Evolutionary conservation across 2,797 vertebrate genomes (phyloP).

Genomic region (Crypturellus tataupa): DNA sequence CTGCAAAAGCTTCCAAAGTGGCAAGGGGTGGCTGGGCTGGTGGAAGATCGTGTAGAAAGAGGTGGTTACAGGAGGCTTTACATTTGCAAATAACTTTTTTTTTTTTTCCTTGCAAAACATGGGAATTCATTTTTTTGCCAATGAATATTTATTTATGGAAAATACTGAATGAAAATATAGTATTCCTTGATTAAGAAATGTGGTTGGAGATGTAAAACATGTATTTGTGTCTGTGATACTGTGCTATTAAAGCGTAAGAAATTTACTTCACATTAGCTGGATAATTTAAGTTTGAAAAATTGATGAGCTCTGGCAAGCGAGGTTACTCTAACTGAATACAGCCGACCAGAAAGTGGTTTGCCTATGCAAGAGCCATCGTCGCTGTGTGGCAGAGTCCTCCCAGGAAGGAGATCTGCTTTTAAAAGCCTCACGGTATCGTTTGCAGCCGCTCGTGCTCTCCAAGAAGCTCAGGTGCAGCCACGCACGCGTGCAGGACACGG

Average conservation of each 20-base stretch:
- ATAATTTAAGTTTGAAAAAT: not conserved
- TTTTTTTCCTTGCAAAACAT: not conserved
- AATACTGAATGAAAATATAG: not conserved
- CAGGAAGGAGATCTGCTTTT: conserved; percentile 50
- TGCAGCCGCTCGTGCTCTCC: not conserved
- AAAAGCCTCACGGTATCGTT: conserved; percentile 1
- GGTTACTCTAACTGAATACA: not conserved
- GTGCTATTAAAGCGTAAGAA: not conserved
- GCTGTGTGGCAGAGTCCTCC: conserved; percentile 43
- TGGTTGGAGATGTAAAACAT: not conserved
- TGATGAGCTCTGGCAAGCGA: not conserved
- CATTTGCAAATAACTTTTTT: not conserved
- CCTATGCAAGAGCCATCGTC: not conserved
- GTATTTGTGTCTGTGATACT: not conserved
- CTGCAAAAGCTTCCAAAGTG: not conserved
- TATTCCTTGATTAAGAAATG: not conserved
- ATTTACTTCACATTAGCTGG: not conserved
- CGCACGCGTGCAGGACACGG: conserved; percentile 47
- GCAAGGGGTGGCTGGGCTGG: not conserved
- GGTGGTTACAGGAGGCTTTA: not conserved
- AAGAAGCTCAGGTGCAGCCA: conserved; percentile 24
- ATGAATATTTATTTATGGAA: conserved; percentile 1
- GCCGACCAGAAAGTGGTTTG: not conserved
- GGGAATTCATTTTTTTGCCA: not conserved
- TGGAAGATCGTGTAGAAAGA: not conserved